Evolutionary conservation across 2,888 invertebrate species (phyloP), one percentile per base, ranked within the genome.

Genomic region (Cenopis cana): DNA sequence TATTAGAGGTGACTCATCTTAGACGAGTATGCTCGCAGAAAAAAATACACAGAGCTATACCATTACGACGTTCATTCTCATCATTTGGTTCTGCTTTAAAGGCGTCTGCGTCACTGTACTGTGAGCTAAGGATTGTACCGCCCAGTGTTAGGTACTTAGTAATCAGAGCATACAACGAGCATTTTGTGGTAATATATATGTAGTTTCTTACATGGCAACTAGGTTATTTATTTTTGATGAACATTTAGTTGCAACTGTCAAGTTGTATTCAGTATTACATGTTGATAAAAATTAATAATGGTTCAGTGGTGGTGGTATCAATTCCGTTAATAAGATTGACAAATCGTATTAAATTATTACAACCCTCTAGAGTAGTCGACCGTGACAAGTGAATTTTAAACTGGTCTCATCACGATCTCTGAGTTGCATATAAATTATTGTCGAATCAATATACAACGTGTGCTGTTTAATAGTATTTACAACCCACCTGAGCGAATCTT

Each of bases 1-100:
- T 82, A 84, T 87, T 86, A 85, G 76, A 77, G 82, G 80, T 89
- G 89, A 90, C 76, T 90, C 89, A 90, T 81, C 77, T 38, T 20
- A 62, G 59, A 49, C 12, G 46, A 50, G 49, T 71, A 68, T 55
- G 17, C 33, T 38, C 20, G 61, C 33, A 67, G 41, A 73, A 65
- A 68, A 72, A 41, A 20, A 54, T 36, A 49, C 54, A 41, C 14
- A 17, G 41, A 65, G 71, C 57, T 72, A 68, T 71, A 67, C 65
- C 70, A 67, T 67, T 55, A 52, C 29, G 49, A 41, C 59, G 70
- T 56, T 52, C 41, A 65, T 70, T 46, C 17, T 60, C 36, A 59
- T 68, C 20, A 59, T 65, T 24, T 41, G 12, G 52, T 57, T 33
- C 57, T 52, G 52, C 10, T 54, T 65, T 14, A n/a, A 14, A n/a